These are phyloP conservation scores for Neoniphon sammara DNA, from an alignment of 2,797 vertebrate genomes.

Conservation along the genomic window DNA sequence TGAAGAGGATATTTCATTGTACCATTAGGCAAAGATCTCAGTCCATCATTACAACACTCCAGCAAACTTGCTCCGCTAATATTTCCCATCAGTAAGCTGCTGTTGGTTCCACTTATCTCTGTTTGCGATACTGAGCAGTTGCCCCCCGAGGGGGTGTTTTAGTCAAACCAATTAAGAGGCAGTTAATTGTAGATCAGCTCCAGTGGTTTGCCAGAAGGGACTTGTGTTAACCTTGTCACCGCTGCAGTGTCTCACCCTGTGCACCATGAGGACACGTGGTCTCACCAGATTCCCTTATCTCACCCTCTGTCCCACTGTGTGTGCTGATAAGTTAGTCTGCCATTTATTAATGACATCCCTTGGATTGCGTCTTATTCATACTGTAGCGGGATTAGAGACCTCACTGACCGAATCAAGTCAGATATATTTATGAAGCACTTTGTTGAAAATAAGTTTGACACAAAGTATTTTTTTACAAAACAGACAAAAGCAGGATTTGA, in stretches of 20 bases:
- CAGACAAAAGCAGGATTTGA: conserved; percentile 1
- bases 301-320: conserved; percentile 27
- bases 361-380: conserved; percentile 20
- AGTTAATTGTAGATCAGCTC: conserved; percentile 69
- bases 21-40: background rate
- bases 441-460: conserved; percentile 17
- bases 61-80: conserved; percentile 14
- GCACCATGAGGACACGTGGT: conserved; percentile 34
- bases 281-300: conserved; percentile 34
- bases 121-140: conserved; percentile 19
- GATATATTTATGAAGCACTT: conserved; percentile 53
- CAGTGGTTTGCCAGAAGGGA: conserved; percentile 53
- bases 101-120: conserved; percentile 48
- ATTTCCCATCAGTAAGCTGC: conserved; percentile 35
- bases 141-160: conserved; percentile 38
- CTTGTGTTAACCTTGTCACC: conserved; percentile 57
- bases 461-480: conserved; percentile 12
- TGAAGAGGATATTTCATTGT: conserved; percentile 1
- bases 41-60: conserved; percentile 33
- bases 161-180: conserved; percentile 64
- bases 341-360: conserved; percentile 33
- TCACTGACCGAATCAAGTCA: conserved; percentile 52
- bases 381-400: conserved; percentile 53
- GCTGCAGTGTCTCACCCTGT: background rate
- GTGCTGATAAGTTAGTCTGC: conserved; percentile 24